A percentile compares a stretch with the other conserved stretches of the same genome.
Conservation (phyloP, 2,888 invertebrate genomes). For the Germaria angustata region DNA sequence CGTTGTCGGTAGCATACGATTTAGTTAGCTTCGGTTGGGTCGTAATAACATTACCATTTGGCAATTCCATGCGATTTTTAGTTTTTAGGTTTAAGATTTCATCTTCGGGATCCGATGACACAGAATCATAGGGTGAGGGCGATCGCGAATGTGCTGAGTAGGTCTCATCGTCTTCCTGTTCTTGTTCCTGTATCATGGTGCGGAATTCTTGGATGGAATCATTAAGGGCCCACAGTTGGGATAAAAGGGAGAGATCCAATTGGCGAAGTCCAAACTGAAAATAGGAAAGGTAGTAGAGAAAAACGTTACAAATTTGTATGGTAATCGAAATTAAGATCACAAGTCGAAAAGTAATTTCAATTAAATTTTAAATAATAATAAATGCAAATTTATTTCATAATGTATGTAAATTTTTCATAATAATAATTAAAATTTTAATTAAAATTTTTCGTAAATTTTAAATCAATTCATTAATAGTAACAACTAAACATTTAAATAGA, state of each 20-base stretch:
- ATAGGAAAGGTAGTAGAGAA: conserved; percentile 37
- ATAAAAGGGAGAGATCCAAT: conserved; percentile 92
- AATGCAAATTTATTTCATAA: too few species aligned
- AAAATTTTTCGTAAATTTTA: too few species aligned
- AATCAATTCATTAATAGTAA: too few species aligned
- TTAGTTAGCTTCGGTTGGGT: conserved; percentile 74
- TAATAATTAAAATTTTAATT: too few species aligned
- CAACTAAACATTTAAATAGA: too few species aligned
- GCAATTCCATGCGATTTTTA: conserved; percentile 59
- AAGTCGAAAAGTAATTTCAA: too few species aligned
- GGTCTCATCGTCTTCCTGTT: conserved; percentile 73
- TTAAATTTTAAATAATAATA: too few species aligned
- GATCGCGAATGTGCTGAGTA: conserved; percentile 75
- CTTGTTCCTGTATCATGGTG: conserved; percentile 82
- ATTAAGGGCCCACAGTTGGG: conserved; percentile 95
- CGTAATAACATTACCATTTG: conserved; percentile 73
- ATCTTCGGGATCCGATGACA: conserved; percentile 76
- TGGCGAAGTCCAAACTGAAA: conserved; percentile 93
- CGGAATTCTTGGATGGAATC: conserved; percentile 95
- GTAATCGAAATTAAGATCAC: too few species aligned
- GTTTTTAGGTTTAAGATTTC: conserved; percentile 69
- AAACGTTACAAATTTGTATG: neutral
- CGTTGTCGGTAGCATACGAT: conserved; percentile 48
- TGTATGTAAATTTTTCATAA: too few species aligned
- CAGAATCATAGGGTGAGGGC: conserved; percentile 78